Conservation (phyloP, 2,113 vertebrate genomes). For the Sprattus sprattus region DNA sequence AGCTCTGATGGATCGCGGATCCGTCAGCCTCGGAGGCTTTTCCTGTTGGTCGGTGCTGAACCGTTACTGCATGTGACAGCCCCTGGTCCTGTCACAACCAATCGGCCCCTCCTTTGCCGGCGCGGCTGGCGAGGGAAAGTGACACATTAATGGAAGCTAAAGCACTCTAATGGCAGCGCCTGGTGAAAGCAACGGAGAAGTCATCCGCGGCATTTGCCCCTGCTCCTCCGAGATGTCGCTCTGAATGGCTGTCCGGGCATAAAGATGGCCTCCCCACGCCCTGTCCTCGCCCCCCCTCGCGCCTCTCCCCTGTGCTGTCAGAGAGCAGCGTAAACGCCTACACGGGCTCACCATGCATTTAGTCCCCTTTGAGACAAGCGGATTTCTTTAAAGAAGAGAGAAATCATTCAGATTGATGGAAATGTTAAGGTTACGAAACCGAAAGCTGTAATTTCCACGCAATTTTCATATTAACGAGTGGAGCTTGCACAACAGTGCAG, state of each 20-base stretch:
- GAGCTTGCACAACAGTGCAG: not conserved
- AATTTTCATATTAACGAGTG: not conserved
- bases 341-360: not conserved
- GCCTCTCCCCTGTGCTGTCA: not conserved
- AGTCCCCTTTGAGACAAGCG: not conserved
- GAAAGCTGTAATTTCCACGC: not conserved
- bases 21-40: conserved; percentile 66
- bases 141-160: conserved; percentile 77
- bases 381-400: not conserved
- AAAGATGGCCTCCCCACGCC: conserved; percentile 17
- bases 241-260: conserved; percentile 43
- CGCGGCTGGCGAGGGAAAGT: conserved; percentile 65
- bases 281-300: conserved; percentile 27
- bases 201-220: conserved; percentile 52
- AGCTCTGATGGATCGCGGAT: conserved; percentile 65
- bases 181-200: conserved; percentile 52
- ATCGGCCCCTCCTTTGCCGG: conserved; percentile 61
- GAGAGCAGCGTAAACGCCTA: conserved; percentile 10
- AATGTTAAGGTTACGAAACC: not conserved
- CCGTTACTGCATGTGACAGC: conserved; percentile 67
- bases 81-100: conserved; percentile 72
- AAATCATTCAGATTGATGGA: conserved; percentile 14
- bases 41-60: conserved; percentile 62
- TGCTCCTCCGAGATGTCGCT: conserved; percentile 63
- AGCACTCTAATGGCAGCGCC: conserved; percentile 68